Evolutionary conservation across 2,888 invertebrate genomes (phyloP).

Genomic region (Priocnemis perturbator): DNA sequence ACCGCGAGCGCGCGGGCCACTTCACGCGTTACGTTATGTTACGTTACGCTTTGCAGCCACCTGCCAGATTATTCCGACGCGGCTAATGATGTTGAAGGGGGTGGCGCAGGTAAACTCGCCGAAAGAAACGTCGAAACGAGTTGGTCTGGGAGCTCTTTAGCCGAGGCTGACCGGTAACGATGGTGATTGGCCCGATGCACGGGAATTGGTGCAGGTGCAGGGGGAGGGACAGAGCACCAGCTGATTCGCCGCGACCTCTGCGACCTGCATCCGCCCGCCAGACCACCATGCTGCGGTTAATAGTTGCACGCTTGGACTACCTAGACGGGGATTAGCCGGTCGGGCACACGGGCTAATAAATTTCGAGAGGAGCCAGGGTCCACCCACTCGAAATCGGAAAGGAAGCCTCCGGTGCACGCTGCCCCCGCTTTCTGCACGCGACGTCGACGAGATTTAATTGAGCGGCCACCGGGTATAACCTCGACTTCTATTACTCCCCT

Average conservation of each 20-base stretch:
- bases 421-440: slow-evolving; percentile 58
- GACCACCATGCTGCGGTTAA: slow-evolving; percentile 40
- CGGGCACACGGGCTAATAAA: slow-evolving; percentile 60
- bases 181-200: too few relatives aligned
- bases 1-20: too few relatives aligned
- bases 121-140: too few relatives aligned
- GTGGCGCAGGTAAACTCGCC: too few relatives aligned
- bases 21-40: too few relatives aligned
- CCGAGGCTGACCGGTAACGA: too few relatives aligned
- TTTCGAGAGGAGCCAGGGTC: slow-evolving; percentile 50
- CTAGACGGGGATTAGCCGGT: slow-evolving; percentile 53
- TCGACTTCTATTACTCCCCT: slow-evolving; percentile 41
- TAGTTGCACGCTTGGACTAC: slow-evolving; percentile 50
- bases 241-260: not conserved
- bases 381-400: slow-evolving; percentile 62
- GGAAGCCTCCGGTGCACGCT: slow-evolving; percentile 59
- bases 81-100: too few relatives aligned
- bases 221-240: too few relatives aligned
- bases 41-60: too few relatives aligned
- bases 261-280: slow-evolving; percentile 1
- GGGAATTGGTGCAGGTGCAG: too few relatives aligned
- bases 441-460: slow-evolving; percentile 62
- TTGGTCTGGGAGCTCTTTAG: too few relatives aligned
- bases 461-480: slow-evolving; percentile 51
- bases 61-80: too few relatives aligned